Evolutionary conservation across 2,888 invertebrate genomes (phyloP).

Genomic region (Fragum sueziense): DNA sequence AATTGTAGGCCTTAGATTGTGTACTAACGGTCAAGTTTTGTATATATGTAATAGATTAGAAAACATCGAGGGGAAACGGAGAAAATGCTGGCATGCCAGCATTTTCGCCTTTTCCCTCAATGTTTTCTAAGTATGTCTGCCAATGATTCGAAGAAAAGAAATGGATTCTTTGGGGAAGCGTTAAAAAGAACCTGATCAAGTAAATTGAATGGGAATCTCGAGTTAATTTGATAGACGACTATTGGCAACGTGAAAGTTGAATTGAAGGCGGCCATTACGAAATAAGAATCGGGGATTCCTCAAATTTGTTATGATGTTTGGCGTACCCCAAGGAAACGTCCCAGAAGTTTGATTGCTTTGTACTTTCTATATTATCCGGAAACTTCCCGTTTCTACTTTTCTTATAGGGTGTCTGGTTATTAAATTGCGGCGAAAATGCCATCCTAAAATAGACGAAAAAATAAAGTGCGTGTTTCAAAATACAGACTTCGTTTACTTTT

Average conservation of each 20-base stretch:
- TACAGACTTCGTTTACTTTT: no score
- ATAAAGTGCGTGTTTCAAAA: no score
- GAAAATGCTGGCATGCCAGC: neutral
- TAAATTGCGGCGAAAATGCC: no score
- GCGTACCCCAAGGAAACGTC: neutral
- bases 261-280: slow-evolving; percentile 18
- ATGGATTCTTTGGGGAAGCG: no score
- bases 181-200: slow-evolving; percentile 17
- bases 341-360: neutral
- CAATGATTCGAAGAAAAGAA: neutral
- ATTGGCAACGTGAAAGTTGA: slow-evolving; percentile 17
- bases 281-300: slow-evolving; percentile 4
- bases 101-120: neutral
- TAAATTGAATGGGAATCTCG: slow-evolving; percentile 17
- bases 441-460: no score
- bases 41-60: neutral
- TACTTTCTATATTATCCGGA: no score
- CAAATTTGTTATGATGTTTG: neutral
- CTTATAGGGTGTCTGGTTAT: no score
- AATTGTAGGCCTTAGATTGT: no score
- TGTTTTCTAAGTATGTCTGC: neutral
- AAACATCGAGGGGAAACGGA: neutral
- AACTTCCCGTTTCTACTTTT: neutral
- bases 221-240: slow-evolving; percentile 16
- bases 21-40: no score